Base-by-base conservation (phyloP, 1,140 invertebrate species). In the Magallana angulata region DNA sequence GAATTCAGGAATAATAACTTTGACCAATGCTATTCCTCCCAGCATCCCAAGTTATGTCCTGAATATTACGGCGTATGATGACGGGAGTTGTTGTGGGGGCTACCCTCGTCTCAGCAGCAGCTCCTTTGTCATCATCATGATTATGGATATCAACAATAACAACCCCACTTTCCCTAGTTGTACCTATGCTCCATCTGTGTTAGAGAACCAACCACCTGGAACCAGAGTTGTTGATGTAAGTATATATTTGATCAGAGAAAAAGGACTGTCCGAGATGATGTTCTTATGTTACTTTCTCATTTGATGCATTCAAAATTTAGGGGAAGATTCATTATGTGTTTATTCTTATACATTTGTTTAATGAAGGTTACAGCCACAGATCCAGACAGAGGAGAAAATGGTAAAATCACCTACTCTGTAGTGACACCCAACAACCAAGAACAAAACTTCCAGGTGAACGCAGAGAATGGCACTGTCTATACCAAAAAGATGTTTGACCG, bases 91-190 rank as follows among this genome's bases (percentile, higher is more conserved):
- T 81, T 94, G 93, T 88, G 90, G 87, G 11, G 91, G 91, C 2
- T 83, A 60, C 56, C 86, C 86, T 18, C 88, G 81, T 6, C 88
- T 90, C 12, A 87, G 88, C 59, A 92, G 88, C 59, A 76, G 89
- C 12, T 87, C 90, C 7, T 89, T 80, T 84, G 81, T 90, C 7
- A 76, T 90, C 7, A 86, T 92, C 7, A 91, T 93, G 71, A 91
- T 93, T 4, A 91, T 91, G 59, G 93, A 93, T 64, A 91, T 92
- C 62, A 92, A 92, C 84, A 91, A 92, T 64, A 93, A 93, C 58
- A 92, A 92, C 71, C 93, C 93, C 24, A 76, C 82, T 56, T 93
- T 93, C 87, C 87, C 87, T 4, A 85, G 87, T 64, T 93, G 93
- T 91, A 91, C 90, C 62, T 91, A 92, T 82, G 88, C 84, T 11